Evolutionary conservation across 2,113 vertebrate species (phyloP), one percentile per base, ranked within the genome.

Genomic region (Symphodus melops): DNA sequence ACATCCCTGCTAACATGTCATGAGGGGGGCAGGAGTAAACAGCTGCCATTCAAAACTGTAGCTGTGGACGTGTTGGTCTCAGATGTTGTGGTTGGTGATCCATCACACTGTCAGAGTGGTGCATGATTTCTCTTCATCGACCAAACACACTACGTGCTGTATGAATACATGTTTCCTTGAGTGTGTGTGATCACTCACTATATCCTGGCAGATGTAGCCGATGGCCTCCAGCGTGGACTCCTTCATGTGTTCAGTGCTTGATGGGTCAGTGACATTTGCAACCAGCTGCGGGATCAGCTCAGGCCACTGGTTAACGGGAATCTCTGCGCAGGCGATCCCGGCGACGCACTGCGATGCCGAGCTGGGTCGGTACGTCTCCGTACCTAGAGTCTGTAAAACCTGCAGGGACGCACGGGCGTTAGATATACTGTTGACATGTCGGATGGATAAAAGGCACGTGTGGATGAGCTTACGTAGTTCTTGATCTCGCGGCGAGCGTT

Each of bases 171-270:
- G 46, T 48, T 17, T 19, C 14, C 12, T 5, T 6, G 28, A 33
- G 5, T 51, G 69, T 25, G 20, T 10, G 17, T 8, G 13, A 0
- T 9, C 4, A 95, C 97, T 97, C 91, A 99, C 98, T 0, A 99
- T 99, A 86, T 99, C 98, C 94, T 99, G 98, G 86, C 98, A 99
- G 93, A 99, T 99, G 93, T 99, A 99, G 0, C 98, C 98, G 11
- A 99, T 99, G 88, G 98, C 97, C 94, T 99, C 98, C 93, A 99
- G 92, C 28, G 97, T 99, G 0, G 97, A 98, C 90, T 99, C 98
- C 92, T 98, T 99, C 98, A 99, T 99, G 89, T 99, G 97, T 67
- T 99, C 97, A 0, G 97, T 99, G 90, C 97, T 98, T 86, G 94
- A 96, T 20, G 96, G 96, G 77, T 97, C 96, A 0, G 98, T 99